phyloP scores from a whole-genome alignment of 2,113 vertebrate species.

The Suricata suricatta region DNA sequence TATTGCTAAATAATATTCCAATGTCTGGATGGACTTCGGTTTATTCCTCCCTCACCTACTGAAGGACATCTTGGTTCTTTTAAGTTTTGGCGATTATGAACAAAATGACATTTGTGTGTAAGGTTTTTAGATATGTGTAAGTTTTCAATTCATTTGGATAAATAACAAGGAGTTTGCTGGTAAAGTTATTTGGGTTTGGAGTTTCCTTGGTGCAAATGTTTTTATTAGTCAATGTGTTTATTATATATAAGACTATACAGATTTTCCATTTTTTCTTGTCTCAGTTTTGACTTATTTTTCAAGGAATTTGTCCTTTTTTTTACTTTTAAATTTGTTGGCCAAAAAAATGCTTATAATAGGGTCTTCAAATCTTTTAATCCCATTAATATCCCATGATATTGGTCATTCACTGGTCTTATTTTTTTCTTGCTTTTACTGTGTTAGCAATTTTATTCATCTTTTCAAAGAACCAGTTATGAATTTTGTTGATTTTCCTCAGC shows the following conservation, averaged over 20 bases:
- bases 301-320: not conserved
- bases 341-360: not conserved
- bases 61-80: not conserved
- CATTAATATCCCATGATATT: not conserved
- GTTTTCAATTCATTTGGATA: not conserved
- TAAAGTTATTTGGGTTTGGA: not conserved
- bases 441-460: not conserved
- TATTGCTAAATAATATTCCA: not conserved
- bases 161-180: not conserved
- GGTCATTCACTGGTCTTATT: not conserved
- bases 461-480: not conserved
- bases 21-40: not conserved
- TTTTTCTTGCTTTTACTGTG: not conserved
- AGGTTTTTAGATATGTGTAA: not conserved
- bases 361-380: not conserved
- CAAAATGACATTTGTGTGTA: not conserved
- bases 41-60: not conserved
- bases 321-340: not conserved
- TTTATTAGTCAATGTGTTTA: not conserved
- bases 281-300: not conserved
- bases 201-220: not conserved
- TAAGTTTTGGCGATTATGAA: not conserved
- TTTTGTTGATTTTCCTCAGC: not conserved
- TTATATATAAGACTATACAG: not conserved
- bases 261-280: not conserved